A percentile compares a stretch with the other conserved stretches of the same genome.
These are phyloP conservation scores for Mizuhopecten yessoensis DNA, from an alignment of 1,140 invertebrate genomes.

Conservation along the genomic window DNA sequence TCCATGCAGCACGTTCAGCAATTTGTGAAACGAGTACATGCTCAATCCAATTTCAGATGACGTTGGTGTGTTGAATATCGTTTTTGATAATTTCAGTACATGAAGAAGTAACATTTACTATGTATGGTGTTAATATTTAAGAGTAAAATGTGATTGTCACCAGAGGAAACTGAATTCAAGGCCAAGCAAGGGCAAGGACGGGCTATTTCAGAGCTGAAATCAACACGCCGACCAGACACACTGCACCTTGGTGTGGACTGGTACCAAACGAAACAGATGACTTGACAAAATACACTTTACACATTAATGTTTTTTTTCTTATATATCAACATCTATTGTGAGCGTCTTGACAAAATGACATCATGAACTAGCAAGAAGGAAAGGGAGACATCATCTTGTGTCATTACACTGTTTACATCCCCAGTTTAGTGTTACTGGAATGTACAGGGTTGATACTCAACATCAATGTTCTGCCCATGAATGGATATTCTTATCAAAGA, in stretches of 20 bases:
- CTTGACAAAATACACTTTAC: neutral
- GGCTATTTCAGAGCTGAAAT: slow-evolving; percentile 7
- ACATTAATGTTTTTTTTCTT: neutral
- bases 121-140: neutral
- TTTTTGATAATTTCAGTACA: neutral
- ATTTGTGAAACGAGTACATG: neutral
- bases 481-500: slow-evolving; percentile 13
- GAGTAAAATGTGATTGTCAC: slow-evolving; percentile 35
- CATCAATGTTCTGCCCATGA: neutral
- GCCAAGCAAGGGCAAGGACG: slow-evolving; percentile 30
- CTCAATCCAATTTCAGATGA: neutral
- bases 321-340: neutral
- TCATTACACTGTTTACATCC: neutral
- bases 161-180: slow-evolving; percentile 6
- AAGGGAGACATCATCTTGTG: neutral
- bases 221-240: slow-evolving; percentile 29
- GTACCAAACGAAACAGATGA: slow-evolving; percentile 8
- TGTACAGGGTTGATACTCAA: slow-evolving; percentile 16
- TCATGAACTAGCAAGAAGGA: slow-evolving; percentile 6
- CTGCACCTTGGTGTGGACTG: slow-evolving; percentile 30
- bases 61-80: neutral
- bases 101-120: neutral
- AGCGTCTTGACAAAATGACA: neutral
- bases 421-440: slow-evolving; percentile 4
- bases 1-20: slow-evolving; percentile 13